Percentiles rank a stretch among this genome's conserved stretches.
Evolutionary conservation across 2,888 invertebrate genomes (phyloP).

Genomic region (Cryptocephalus primarius): DNA sequence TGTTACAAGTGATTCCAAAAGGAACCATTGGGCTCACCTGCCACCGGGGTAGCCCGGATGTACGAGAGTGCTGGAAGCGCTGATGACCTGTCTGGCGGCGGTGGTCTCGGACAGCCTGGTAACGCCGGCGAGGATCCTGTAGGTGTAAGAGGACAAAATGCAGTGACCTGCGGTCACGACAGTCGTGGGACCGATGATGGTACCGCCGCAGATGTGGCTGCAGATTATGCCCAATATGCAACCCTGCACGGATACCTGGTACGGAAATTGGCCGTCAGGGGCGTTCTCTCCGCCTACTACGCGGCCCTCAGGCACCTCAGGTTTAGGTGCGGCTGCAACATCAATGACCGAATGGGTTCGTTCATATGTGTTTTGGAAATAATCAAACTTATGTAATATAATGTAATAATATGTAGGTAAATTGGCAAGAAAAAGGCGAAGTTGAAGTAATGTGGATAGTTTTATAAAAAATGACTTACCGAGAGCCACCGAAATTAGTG

Average conservation of each 20-base stretch:
- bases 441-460: too few relatives aligned
- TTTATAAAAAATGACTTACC: too few relatives aligned
- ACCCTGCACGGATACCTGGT: conserved; percentile 38
- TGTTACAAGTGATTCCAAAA: too few relatives aligned
- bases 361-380: too few relatives aligned
- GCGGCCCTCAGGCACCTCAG: neutral
- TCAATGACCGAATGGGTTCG: too few relatives aligned
- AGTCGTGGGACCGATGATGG: conserved; percentile 26
- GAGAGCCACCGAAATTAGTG: too few relatives aligned
- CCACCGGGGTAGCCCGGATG: neutral
- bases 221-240: conserved; percentile 20
- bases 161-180: conserved; percentile 37
- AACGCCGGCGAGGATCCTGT: conserved; percentile 20
- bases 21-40: neutral
- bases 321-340: too few relatives aligned
- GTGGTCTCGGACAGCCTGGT: conserved; percentile 10
- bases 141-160: conserved; percentile 16
- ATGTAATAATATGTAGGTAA: too few relatives aligned
- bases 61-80: neutral
- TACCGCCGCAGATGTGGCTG: conserved; percentile 36
- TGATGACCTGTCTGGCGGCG: neutral
- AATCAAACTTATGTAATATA: too few relatives aligned
- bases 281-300: conserved; percentile 41
- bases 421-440: too few relatives aligned
- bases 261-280: conserved; percentile 37